Evolutionary conservation across 2,113 vertebrate species (phyloP).

Genomic region (Lycaon pictus): DNA sequence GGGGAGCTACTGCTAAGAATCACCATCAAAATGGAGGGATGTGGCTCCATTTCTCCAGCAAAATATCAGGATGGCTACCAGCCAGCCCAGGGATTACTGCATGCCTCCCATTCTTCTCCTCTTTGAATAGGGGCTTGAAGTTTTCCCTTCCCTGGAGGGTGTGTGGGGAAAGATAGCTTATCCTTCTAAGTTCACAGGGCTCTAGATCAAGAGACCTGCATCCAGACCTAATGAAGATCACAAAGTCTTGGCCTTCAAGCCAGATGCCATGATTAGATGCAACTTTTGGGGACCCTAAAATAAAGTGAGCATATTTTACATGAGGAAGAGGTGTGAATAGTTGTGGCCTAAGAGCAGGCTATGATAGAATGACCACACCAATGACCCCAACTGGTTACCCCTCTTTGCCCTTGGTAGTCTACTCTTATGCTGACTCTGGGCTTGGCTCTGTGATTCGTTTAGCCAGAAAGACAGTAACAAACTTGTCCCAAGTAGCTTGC

Average conservation of each 20-base stretch:
- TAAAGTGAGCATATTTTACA: not conserved
- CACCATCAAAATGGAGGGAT: not conserved
- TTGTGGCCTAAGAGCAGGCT: not conserved
- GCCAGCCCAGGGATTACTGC: not conserved
- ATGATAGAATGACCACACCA: accelerated
- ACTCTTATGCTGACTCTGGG: not conserved
- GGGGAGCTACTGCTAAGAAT: not conserved
- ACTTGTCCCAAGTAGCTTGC: not conserved
- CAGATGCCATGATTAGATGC: not conserved
- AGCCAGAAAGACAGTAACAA: not conserved
- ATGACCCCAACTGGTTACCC: not conserved
- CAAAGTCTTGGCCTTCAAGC: not conserved
- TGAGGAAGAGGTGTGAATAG: not conserved
- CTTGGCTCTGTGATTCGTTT: not conserved
- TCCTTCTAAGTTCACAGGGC: not conserved
- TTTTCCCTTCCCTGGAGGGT: not conserved
- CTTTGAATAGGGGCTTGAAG: not conserved
- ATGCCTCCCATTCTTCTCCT: not conserved
- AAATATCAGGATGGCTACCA: not conserved
- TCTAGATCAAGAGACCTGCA: not conserved
- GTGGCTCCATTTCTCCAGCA: not conserved
- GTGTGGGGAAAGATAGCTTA: not conserved
- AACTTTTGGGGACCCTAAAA: not conserved
- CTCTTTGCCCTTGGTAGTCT: not conserved
- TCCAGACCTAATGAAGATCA: not conserved